Percentiles rank a stretch among this genome's conserved stretches.
Conservation (phyloP, 1,140 invertebrate genomes). For the Zaprionus lachaisei region DNA sequence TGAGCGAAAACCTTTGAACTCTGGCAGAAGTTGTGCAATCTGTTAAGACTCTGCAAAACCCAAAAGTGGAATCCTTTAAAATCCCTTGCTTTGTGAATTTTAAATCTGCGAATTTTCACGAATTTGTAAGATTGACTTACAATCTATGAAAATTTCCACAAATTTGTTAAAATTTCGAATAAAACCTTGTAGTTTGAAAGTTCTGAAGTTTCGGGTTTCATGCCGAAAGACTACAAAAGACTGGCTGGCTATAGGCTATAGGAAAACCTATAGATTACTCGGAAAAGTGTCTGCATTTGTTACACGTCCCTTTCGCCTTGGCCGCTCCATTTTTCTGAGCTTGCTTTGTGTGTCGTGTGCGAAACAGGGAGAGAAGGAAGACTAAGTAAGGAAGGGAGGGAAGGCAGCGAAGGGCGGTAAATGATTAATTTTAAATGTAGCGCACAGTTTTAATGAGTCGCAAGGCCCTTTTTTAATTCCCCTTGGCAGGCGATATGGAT, state of each 20-base stretch:
- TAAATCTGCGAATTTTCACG: background rate
- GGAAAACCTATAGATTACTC: background rate
- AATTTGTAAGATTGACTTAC: background rate
- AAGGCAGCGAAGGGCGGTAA: background rate
- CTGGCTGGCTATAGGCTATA: background rate
- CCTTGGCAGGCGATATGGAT: background rate
- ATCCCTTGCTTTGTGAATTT: background rate
- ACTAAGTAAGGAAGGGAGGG: background rate
- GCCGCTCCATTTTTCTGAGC: slow-evolving; percentile 28
- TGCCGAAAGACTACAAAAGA: background rate
- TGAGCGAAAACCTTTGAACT: too few relatives aligned
- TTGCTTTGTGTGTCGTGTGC: background rate
- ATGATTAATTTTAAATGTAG: slow-evolving; percentile 73
- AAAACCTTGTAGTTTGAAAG: background rate
- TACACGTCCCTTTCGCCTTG: background rate
- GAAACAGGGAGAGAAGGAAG: background rate
- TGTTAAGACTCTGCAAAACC: background rate
- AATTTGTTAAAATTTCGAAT: background rate
- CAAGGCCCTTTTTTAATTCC: slow-evolving; percentile 9
- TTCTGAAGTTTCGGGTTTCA: background rate
- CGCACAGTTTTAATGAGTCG: slow-evolving; percentile 67
- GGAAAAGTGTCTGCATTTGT: background rate
- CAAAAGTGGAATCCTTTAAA: background rate
- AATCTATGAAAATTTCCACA: background rate
- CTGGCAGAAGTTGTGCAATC: background rate